phyloP scores from a whole-genome alignment of 2,888 invertebrate genomes.

The Pandemis cinnamomeana region DNA sequence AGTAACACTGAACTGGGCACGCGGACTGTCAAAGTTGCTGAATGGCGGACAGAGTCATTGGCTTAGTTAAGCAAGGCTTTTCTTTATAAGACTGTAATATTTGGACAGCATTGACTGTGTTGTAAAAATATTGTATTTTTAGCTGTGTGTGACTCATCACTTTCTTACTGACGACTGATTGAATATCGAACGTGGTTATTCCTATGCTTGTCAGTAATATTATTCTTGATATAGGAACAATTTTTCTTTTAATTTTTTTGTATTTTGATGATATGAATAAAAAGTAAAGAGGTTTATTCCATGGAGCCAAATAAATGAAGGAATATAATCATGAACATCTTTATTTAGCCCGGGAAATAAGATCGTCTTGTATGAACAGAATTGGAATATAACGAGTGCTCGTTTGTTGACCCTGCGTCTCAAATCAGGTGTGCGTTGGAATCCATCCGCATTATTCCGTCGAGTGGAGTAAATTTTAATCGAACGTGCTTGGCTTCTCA shows the following conservation, averaged over 20 bases:
- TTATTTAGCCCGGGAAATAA: neutral
- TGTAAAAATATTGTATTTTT: no score
- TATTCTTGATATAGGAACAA: neutral
- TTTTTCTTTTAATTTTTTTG: neutral
- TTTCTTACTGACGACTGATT: neutral
- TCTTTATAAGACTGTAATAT: neutral
- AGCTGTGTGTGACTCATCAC: neutral
- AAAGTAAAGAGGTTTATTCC: neutral
- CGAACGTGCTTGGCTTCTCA: slow-evolving; percentile 22
- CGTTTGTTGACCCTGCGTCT: slow-evolving; percentile 32
- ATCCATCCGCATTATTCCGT: slow-evolving; percentile 28
- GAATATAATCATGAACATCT: neutral
- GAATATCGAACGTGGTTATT: neutral
- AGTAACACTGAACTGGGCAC: slow-evolving; percentile 16
- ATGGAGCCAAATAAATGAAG: neutral
- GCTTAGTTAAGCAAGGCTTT: neutral
- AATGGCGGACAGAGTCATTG: neutral
- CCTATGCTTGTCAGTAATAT: neutral
- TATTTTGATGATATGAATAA: neutral
- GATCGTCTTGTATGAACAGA: neutral
- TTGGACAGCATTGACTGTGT: neutral
- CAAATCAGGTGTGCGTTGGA: slow-evolving; percentile 10
- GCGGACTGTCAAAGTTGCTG: neutral
- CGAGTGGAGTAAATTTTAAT: slow-evolving; percentile 19
- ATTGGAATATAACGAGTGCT: slow-evolving; percentile 32